Base-by-base conservation (phyloP, 2,888 invertebrate species). In the Thalpophila matura region DNA sequence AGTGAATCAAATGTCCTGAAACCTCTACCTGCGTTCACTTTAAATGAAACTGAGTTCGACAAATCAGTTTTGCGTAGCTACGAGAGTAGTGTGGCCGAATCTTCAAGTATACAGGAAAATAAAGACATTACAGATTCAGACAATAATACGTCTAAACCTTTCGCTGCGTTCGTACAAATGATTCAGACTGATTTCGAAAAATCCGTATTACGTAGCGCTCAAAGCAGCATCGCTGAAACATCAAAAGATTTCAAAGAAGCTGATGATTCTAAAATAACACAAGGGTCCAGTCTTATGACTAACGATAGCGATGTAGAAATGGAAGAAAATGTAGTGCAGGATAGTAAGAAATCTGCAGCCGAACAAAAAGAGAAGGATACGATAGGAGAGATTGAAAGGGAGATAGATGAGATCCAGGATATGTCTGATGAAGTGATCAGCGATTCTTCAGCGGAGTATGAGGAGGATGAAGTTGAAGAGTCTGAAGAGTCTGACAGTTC, bases 301-400 rank as follows among this genome's bases (percentile, higher is more conserved):
- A 92, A 92, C 70, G 94, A 95, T 40, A 94, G 92, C 67, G 94
- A 94, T 67, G 79, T 84, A 0, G 90, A 92, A 37, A 83, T 87
- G 67, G 86, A 84, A 63, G 86, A 86, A 12, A 82, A 82, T 38
- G 73, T 77, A 45, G 74, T 60, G 6, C 16, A 74, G 46, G 66
- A 67, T 12, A 67, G 75, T 60, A 67, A 74, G 9, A 78, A 80
- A n/a, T 68, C 84, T 4, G 86, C 84, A 16, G 89, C 85, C 1
- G 90, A 89, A 62, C 91, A 89, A 65, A 92, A 89, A 65, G 91
- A 94, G 67, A 94, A 90, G 64, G 88, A 91, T 55, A 87, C 81
- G 56, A 93, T 94, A 47, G 92, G 91, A 2, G 94, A 94, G 70
- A 93, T 95, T 45, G 92, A 92, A 57, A 81, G 92, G n/a, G 94